Evolutionary conservation across 2,888 invertebrate species (phyloP), one percentile per base, ranked within the genome.

Genomic region (Ophion ellenae): DNA sequence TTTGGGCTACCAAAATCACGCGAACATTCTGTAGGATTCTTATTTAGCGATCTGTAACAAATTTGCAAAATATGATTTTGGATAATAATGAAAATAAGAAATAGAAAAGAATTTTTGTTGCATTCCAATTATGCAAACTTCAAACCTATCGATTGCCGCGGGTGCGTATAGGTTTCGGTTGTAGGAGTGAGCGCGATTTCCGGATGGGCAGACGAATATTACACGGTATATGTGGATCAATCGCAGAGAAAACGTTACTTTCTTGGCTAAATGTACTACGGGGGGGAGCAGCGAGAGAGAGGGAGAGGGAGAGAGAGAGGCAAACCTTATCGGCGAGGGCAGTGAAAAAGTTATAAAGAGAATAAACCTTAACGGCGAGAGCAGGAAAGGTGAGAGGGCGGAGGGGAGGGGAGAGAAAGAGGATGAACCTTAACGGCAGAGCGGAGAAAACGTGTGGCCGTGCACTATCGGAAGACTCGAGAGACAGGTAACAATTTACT

Each of bases 401-500:
- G 47, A 59, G 67, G 10, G 61, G 59, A 66, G 20, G 17, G 47
- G 47, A 59, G 61, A 69, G 61, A 40, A 75, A 61, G 69, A 53
- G 47, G 74, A 11, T n/a, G 45, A 57, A 73, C 32, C 63, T 70
- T 40, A 57, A 69, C 71, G 73, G 66, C 67, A 64, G 24, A 64
- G 78, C 47, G 40, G 73, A 71, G 74, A 69, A 82, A 80, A 82
- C 74, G 74, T 81, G 81, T 61, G 61, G 69, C 61, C 45, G 78
- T 47, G 83, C 74, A 76, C 85, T 84, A 87, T 85, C 81, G 76
- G 67, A 80, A 78, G 66, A 74, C 75, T 71, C 61, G 71, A 64
- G 45, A 75, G 83, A 86, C 83, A 86, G 83, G 86, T 83, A 83
- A 86, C 86, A 86, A 86, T 83, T 86, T 84, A 84, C 83, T 86